These are phyloP conservation scores for Gibbula magus DNA, from an alignment of 2,888 invertebrate genomes.

Conservation along the genomic window DNA sequence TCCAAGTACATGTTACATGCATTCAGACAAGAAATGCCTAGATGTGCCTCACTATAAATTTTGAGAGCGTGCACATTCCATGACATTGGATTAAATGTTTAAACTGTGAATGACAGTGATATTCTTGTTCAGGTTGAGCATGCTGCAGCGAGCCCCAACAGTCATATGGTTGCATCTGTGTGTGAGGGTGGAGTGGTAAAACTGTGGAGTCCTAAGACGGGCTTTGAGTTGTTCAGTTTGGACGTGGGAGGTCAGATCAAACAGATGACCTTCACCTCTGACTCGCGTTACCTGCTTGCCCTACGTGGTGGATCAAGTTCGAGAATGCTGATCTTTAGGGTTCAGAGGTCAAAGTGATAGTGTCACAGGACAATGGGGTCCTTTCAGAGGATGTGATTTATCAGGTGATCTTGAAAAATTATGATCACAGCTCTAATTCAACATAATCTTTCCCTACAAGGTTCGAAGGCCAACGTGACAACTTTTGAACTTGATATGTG, in stretches of 20 bases:
- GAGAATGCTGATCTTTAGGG: neutral
- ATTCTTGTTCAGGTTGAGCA: constrained; percentile 46
- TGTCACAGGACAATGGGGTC: no score
- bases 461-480: no score
- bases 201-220: constrained; percentile 53
- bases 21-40: no score
- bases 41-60: no score
- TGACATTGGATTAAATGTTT: neutral
- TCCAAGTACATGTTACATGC: no score
- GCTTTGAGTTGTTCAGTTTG: constrained; percentile 50
- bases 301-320: neutral
- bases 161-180: constrained; percentile 51
- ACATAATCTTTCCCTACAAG: no score
- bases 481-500: no score
- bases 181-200: constrained; percentile 53
- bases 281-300: constrained; percentile 50
- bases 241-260: constrained; percentile 44
- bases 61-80: no score
- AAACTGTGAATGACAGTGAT: neutral
- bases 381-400: no score
- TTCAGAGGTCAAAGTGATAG: neutral
- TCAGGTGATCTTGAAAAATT: no score
- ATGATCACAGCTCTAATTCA: no score
- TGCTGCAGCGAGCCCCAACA: constrained; percentile 49
- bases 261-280: constrained; percentile 46